These are phyloP conservation scores for Manis javanica DNA, from an alignment of 2,797 vertebrate genomes.

Conservation along the genomic window DNA sequence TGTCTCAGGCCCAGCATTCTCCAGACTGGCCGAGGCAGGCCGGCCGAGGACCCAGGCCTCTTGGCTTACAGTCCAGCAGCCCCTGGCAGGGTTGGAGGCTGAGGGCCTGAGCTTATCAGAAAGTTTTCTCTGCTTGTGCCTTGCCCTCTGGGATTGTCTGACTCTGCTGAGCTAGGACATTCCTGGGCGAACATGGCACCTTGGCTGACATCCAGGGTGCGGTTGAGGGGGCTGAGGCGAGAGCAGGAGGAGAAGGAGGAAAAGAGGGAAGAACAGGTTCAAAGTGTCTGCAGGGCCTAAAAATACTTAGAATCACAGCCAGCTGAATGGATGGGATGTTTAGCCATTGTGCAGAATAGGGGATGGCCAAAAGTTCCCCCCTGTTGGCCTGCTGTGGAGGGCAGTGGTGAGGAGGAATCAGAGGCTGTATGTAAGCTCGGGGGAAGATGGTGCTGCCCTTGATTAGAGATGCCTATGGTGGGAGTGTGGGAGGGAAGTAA, in stretches of 20 bases:
- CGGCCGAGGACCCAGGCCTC: neutral
- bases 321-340: neutral
- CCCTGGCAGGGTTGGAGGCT: neutral
- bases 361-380: neutral
- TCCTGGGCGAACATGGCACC: conserved; percentile 50
- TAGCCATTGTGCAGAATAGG: neutral
- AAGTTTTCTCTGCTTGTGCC: neutral
- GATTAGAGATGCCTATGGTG: neutral
- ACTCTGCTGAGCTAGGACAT: conserved; percentile 59
- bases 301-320: neutral
- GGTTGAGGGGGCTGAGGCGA: neutral
- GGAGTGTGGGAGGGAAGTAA: too few species aligned
- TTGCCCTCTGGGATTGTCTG: conserved; percentile 1
- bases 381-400: neutral
- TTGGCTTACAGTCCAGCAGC: neutral
- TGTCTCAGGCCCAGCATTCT: neutral
- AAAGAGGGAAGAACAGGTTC: neutral
- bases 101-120: neutral
- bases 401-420: neutral
- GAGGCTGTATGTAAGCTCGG: neutral
- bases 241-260: neutral
- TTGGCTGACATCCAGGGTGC: neutral
- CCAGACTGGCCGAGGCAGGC: neutral
- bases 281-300: neutral
- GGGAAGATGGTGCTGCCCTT: neutral